Percentiles rank a stretch among this genome's conserved stretches.
Conservation (phyloP, 2,888 invertebrate genomes). For the Tetanocera ferruginea region DNA sequence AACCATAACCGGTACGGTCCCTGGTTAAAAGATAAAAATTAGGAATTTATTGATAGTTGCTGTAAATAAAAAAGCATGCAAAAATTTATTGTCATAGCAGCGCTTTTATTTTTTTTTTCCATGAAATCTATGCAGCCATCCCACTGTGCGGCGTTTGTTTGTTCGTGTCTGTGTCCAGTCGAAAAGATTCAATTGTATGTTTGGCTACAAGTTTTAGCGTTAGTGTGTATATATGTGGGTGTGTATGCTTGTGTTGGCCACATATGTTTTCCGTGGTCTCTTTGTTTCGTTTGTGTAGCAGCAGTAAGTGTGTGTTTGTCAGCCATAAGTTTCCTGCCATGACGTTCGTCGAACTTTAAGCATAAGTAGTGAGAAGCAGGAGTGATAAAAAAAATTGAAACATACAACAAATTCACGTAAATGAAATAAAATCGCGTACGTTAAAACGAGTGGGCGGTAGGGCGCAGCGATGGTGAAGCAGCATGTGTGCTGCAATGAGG, state of each 20-base stretch:
- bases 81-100: too few relatives aligned
- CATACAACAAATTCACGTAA: constrained; percentile 64
- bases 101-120: too few relatives aligned
- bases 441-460: too few relatives aligned
- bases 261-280: background rate
- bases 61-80: too few relatives aligned
- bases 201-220: background rate
- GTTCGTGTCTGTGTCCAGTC: background rate
- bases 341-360: background rate
- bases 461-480: background rate
- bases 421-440: constrained; percentile 64
- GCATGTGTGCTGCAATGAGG: background rate
- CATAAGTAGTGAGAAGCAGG: background rate
- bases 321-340: background rate
- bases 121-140: too few relatives aligned
- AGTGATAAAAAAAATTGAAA: background rate
- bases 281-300: too few relatives aligned
- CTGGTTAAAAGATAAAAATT: too few relatives aligned
- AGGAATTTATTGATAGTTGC: too few relatives aligned
- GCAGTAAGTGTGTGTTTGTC: background rate
- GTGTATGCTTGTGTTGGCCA: background rate
- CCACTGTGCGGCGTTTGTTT: too few relatives aligned
- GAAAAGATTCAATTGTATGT: background rate
- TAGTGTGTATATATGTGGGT: background rate
- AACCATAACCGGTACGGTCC: too few relatives aligned